phyloP scores from a whole-genome alignment of 2,797 vertebrate genomes.

The Loris lydekkerianus region DNA sequence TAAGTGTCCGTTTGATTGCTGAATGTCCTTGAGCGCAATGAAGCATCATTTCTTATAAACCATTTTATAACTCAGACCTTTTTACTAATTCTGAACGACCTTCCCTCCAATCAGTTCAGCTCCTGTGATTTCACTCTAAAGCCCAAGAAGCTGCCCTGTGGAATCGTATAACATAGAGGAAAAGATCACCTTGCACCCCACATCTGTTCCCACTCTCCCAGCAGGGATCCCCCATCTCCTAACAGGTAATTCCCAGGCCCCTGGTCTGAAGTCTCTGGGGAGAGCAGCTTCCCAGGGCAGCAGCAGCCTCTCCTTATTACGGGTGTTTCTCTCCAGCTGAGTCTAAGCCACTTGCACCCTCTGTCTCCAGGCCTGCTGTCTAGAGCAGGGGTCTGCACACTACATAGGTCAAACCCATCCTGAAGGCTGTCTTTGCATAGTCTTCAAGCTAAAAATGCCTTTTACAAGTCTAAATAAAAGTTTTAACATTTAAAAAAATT shows the following conservation, averaged over 20 bases:
- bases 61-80: slow-evolving; percentile 69
- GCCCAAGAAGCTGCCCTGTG: neutral
- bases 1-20: slow-evolving; percentile 75
- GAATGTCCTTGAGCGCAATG: slow-evolving; percentile 74
- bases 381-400: neutral
- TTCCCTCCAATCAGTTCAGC: slow-evolving; percentile 63
- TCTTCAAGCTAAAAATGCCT: neutral
- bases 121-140: slow-evolving; percentile 54
- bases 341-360: neutral
- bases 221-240: neutral
- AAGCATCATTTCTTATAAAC: slow-evolving; percentile 77
- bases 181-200: neutral
- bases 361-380: neutral
- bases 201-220: too few relatives aligned
- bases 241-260: neutral
- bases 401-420: fast-evolving
- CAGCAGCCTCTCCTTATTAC: neutral
- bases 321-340: neutral
- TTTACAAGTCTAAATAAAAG: slow-evolving; percentile 11
- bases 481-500: neutral
- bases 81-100: slow-evolving; percentile 75
- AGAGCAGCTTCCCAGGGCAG: neutral
- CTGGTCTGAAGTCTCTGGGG: neutral
- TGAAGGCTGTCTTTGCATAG: neutral
- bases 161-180: neutral